phyloP scores from a whole-genome alignment of 2,113 vertebrate species.

The Ariopsis seemanni region DNA sequence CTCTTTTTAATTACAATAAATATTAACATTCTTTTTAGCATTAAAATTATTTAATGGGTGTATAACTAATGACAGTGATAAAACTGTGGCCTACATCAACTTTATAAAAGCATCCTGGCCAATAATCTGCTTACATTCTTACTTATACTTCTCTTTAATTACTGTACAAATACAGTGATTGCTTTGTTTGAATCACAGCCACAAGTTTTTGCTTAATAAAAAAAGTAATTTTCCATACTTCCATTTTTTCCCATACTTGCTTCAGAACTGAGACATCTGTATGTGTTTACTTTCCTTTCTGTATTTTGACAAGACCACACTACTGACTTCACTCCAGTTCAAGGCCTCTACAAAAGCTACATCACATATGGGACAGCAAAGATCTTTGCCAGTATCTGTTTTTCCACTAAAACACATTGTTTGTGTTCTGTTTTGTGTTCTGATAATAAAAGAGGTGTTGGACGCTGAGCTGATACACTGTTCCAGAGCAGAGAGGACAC shows the following conservation, averaged over 20 bases:
- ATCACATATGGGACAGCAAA: slow-evolving; percentile 31
- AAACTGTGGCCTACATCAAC: slow-evolving; percentile 49
- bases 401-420: slow-evolving; percentile 47
- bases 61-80: slow-evolving; percentile 50
- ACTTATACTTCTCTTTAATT: slow-evolving; percentile 26
- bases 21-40: slow-evolving; percentile 54
- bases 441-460: slow-evolving; percentile 41
- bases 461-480: slow-evolving; percentile 24
- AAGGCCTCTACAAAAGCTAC: slow-evolving; percentile 42
- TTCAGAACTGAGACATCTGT: not conserved
- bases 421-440: slow-evolving; percentile 29
- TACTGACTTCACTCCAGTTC: slow-evolving; percentile 19
- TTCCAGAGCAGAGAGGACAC: slow-evolving; percentile 11
- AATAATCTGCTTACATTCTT: slow-evolving; percentile 47
- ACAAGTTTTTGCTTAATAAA: slow-evolving; percentile 36
- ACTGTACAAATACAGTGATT: slow-evolving; percentile 47
- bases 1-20: slow-evolving; percentile 68
- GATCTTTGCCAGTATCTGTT: slow-evolving; percentile 43
- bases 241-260: not conserved
- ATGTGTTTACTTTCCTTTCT: slow-evolving; percentile 34
- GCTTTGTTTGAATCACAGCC: slow-evolving; percentile 37
- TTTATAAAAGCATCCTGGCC: slow-evolving; percentile 56
- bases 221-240: slow-evolving; percentile 20
- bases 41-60: slow-evolving; percentile 40
- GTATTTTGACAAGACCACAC: slow-evolving; percentile 37